Percentiles rank a stretch among this genome's conserved stretches.
Evolutionary conservation across 1,140 invertebrate species (phyloP).

Genomic region (Maconellicoccus hirsutus): DNA sequence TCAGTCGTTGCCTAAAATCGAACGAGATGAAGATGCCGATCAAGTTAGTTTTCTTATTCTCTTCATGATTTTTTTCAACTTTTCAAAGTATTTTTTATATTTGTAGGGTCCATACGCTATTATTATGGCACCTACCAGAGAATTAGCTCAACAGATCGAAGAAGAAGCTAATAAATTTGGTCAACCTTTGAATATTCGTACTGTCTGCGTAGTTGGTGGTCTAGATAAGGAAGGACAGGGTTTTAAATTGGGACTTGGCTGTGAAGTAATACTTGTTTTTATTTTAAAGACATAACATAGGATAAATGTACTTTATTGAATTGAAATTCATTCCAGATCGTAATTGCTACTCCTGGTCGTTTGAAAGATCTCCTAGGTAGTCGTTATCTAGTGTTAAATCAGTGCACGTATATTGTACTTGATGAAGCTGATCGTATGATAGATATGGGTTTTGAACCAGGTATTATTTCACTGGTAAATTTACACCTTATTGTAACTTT

Average conservation of each 20-base stretch:
- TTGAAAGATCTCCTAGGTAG: slow-evolving; percentile 98
- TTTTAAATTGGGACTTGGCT: slow-evolving; percentile 88
- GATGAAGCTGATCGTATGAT: slow-evolving; percentile 98
- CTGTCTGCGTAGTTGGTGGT: slow-evolving; percentile 96
- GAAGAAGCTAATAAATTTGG: slow-evolving; percentile 99
- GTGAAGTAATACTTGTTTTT: no score
- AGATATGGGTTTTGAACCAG: slow-evolving; percentile 98
- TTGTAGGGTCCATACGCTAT: slow-evolving; percentile 95
- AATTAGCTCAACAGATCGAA: slow-evolving; percentile 99
- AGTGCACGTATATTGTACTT: slow-evolving; percentile 89
- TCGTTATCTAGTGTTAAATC: slow-evolving; percentile 88
- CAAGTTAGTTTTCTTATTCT: slow-evolving; percentile 39
- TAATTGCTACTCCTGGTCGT: slow-evolving; percentile 99
- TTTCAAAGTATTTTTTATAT: slow-evolving; percentile 3
- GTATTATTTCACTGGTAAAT: slow-evolving; percentile 31
- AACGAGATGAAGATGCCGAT: slow-evolving; percentile 78
- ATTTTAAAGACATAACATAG: no score
- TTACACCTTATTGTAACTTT: neutral
- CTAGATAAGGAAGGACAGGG: slow-evolving; percentile 96
- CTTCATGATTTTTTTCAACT: slow-evolving; percentile 16
- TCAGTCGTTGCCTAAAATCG: slow-evolving; percentile 90
- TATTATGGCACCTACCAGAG: slow-evolving; percentile 95
- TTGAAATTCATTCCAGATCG: slow-evolving; percentile 51
- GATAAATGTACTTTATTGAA: no score
- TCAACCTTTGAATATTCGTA: slow-evolving; percentile 82